Evolutionary conservation across 2,113 vertebrate species (phyloP).

Genomic region (Uria aalge): DNA sequence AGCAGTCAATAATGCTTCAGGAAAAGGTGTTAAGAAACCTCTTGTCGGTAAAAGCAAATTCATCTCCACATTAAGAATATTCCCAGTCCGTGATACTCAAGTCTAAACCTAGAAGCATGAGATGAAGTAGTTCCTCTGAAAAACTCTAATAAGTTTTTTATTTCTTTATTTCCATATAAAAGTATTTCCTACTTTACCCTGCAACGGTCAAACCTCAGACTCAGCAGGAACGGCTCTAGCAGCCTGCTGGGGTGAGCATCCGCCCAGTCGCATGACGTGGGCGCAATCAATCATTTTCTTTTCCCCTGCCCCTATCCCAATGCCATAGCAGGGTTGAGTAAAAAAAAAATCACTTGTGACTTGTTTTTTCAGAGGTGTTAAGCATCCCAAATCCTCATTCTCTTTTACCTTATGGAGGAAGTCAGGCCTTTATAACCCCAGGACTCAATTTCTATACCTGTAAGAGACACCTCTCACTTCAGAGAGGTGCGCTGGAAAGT

Average conservation of each 20-base stretch:
- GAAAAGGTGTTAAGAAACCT: background rate
- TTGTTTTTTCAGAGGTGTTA: background rate
- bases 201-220: background rate
- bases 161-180: background rate
- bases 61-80: background rate
- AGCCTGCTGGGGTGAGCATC: background rate
- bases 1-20: background rate
- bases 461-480: background rate
- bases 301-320: background rate
- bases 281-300: background rate
- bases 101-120: background rate
- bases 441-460: background rate
- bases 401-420: background rate
- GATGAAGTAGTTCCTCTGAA: background rate
- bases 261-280: rapidly evolving
- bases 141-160: background rate
- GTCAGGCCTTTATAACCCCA: background rate
- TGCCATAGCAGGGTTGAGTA: background rate
- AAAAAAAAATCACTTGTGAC: background rate
- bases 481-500: background rate
- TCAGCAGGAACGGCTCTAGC: background rate
- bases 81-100: background rate
- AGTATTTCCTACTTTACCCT: background rate
- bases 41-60: background rate
- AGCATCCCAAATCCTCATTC: background rate